phyloP scores from a whole-genome alignment of 2,113 vertebrate species.

The Empidonax traillii region DNA sequence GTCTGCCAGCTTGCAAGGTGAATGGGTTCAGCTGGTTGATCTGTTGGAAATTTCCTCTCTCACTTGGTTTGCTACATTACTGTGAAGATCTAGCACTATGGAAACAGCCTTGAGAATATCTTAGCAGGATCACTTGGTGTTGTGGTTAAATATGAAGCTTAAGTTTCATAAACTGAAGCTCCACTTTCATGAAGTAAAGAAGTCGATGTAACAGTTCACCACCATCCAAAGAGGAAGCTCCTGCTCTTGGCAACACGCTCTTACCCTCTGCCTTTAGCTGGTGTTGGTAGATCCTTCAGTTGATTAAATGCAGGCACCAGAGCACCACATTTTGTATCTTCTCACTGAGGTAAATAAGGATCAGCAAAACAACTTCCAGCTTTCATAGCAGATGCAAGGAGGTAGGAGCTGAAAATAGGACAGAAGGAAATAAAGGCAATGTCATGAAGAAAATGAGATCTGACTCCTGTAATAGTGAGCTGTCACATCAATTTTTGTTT shows the following conservation, averaged over 20 bases:
- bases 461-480: not conserved
- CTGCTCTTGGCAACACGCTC: fast-evolving
- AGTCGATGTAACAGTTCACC: fast-evolving
- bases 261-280: not conserved
- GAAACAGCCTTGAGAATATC: not conserved
- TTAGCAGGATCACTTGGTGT: not conserved
- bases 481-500: not conserved
- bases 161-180: not conserved
- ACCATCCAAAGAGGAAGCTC: not conserved
- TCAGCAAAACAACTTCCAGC: not conserved
- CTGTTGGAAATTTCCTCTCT: not conserved
- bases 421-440: not conserved
- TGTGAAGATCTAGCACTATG: not conserved
- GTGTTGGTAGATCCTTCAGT: not conserved
- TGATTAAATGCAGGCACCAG: not conserved
- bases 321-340: fast-evolving
- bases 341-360: not conserved
- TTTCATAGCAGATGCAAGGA: not conserved
- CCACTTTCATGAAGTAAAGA: not conserved
- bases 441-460: not conserved
- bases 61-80: fast-evolving
- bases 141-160: not conserved
- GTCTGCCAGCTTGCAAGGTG: not conserved
- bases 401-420: not conserved
- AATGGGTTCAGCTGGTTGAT: not conserved